Conservation (phyloP, 1,140 invertebrate genomes). For the Calliphora vicina region DNA sequence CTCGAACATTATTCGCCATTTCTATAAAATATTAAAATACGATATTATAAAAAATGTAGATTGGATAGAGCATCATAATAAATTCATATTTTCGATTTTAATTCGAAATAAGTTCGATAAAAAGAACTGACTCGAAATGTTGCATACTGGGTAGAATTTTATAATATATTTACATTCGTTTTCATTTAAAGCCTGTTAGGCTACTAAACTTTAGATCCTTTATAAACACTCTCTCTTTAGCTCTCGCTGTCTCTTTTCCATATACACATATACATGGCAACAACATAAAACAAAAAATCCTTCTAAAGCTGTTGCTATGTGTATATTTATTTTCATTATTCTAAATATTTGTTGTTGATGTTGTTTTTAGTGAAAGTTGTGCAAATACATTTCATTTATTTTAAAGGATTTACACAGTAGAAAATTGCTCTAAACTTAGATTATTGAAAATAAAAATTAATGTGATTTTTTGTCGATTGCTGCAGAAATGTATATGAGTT, state of each 20-base stretch:
- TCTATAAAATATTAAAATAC: too few species aligned
- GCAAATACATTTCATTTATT: background rate
- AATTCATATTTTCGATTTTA: too few species aligned
- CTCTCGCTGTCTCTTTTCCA: background rate
- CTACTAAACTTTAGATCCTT: background rate
- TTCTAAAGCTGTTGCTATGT: background rate
- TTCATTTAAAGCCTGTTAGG: background rate
- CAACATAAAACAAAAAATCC: too few species aligned
- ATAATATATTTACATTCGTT: background rate
- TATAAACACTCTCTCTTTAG: background rate
- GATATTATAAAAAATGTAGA: too few species aligned
- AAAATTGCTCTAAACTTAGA: background rate
- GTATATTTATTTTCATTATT: background rate
- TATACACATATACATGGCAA: background rate
- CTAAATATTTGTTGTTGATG: background rate
- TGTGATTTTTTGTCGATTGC: background rate
- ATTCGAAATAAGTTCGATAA: too few species aligned
- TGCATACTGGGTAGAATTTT: background rate
- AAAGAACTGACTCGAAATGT: too few species aligned
- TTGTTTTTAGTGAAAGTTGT: background rate
- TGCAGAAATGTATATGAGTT: background rate
- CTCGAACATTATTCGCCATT: too few species aligned
- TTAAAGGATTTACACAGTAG: background rate
- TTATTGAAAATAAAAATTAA: slow-evolving; percentile 11
- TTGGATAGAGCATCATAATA: too few species aligned